Evolutionary conservation across 2,797 vertebrate genomes (phyloP), one percentile per base, ranked within the genome.

Genomic region (Notolabrus celidotus): DNA sequence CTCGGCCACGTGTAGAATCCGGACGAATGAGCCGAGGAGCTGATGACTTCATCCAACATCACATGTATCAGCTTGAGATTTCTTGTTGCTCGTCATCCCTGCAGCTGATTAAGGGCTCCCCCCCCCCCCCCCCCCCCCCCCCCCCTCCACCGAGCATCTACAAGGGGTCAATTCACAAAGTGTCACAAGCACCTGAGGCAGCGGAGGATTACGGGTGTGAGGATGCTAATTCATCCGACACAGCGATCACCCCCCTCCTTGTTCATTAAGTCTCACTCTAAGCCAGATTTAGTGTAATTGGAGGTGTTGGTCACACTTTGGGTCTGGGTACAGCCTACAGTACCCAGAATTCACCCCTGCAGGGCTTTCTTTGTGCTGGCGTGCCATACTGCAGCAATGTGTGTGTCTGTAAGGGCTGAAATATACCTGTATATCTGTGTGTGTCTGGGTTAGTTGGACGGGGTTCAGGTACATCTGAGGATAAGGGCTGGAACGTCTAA

Each of bases 31-130:
- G 82, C 84, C 50, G 71, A 78, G 81, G 68, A 69, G 75, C 77
- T 22, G 80, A 84, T 87, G 88, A 91, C 92, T 88, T 93, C 93
- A 90, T 92, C 89, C 84, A 74, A 77, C 86, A 87, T 94, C 85
- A 90, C 92, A 86, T 90, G 83, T 72, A 63, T 86, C 82, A 42
- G 90, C 90, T 89, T 84, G 54, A 76, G 74, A 85, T 72, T 41
- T 68, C 20, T 17, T 50, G 71, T 73, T 3, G 64, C 74, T 68
- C 29, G 29, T 81, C n/a, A 79, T 80, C 58, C 55, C 52, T 66
- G 91, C 92, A 93, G 93, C 94, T 90, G 91, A 91, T 89, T 91
- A 82, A 57, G 91, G 90, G 83, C 86, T 78, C 88, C 88, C 85
- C 60, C 61, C 82, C 86, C n/a, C n/a, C n/a, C n/a, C n/a, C n/a